These are phyloP conservation scores for Malurus leucopterus DNA, from an alignment of 2,797 vertebrate species.

Conservation along the genomic window DNA sequence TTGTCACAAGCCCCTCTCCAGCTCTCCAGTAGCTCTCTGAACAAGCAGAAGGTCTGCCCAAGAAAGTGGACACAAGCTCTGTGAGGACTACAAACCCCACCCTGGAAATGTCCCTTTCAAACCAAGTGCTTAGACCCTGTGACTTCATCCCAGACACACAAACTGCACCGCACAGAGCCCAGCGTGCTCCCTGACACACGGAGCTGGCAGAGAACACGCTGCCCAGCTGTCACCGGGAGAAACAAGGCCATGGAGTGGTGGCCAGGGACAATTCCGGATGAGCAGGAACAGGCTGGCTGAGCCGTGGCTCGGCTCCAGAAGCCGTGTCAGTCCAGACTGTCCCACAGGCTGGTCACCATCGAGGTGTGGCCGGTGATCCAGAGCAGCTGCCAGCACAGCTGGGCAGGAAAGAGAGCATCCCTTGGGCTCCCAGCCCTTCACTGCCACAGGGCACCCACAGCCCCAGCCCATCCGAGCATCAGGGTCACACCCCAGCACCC, in stretches of 20 bases:
- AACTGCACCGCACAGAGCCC: rapidly evolving
- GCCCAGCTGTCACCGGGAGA: not conserved
- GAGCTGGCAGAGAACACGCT: not conserved
- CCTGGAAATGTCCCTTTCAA: not conserved
- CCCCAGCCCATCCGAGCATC: not conserved
- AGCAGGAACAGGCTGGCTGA: not conserved
- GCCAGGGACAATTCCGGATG: not conserved
- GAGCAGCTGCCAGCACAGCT: not conserved
- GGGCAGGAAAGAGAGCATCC: not conserved
- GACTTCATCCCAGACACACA: not conserved
- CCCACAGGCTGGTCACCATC: rapidly evolving
- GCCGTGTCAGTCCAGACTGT: rapidly evolving
- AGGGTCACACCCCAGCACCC: not conserved
- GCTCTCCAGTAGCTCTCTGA: not conserved
- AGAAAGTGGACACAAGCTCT: not conserved
- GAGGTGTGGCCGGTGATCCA: not conserved
- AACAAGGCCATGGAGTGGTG: not conserved
- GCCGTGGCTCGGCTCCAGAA: not conserved
- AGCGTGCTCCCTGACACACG: rapidly evolving
- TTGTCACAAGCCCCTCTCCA: not conserved
- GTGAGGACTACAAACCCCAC: not conserved
- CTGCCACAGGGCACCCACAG: not conserved
- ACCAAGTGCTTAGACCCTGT: rapidly evolving
- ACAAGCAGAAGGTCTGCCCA: not conserved
- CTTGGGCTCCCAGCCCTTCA: rapidly evolving